phyloP scores from a whole-genome alignment of 2,113 vertebrate genomes.

The Sceloporus undulatus region DNA sequence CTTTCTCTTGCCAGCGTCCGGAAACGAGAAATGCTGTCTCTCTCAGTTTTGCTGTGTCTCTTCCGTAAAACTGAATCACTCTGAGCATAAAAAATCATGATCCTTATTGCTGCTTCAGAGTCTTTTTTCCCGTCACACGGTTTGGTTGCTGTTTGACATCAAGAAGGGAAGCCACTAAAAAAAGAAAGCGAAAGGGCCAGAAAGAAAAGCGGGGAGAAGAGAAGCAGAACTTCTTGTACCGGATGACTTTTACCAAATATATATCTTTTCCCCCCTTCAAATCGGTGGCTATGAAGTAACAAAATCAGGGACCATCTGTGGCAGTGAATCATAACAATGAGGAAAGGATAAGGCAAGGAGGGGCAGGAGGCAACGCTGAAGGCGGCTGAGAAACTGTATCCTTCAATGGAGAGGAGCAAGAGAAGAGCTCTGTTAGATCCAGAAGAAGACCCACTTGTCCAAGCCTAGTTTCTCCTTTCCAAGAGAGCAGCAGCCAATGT shows the following conservation, averaged over 20 bases:
- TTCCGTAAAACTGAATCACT: not conserved
- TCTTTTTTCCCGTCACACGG: no score
- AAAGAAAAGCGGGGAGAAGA: not conserved
- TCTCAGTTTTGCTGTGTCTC: no score
- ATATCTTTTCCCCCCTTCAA: not conserved
- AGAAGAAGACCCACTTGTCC: not conserved
- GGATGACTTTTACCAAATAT: not conserved
- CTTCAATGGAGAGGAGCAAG: not conserved
- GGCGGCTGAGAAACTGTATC: not conserved
- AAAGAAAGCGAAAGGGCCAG: not conserved
- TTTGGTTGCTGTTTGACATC: not conserved
- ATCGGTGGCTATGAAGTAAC: constrained; percentile 20
- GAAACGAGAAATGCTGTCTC: not conserved
- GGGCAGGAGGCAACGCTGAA: not conserved
- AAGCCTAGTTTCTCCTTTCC: not conserved
- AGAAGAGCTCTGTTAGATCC: not conserved
- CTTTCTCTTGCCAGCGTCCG: not conserved
- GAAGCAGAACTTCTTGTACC: constrained; percentile 21
- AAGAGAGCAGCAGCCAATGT: not conserved
- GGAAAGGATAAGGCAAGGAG: not conserved
- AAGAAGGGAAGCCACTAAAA: not conserved
- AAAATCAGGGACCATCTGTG: constrained; percentile 31
- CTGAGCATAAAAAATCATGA: not conserved
- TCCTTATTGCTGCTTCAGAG: no score
- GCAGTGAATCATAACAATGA: constrained; percentile 2